Evolutionary conservation across 2,888 invertebrate genomes (phyloP), one percentile per base, ranked within the genome.

Genomic region (Acleris holmiana): DNA sequence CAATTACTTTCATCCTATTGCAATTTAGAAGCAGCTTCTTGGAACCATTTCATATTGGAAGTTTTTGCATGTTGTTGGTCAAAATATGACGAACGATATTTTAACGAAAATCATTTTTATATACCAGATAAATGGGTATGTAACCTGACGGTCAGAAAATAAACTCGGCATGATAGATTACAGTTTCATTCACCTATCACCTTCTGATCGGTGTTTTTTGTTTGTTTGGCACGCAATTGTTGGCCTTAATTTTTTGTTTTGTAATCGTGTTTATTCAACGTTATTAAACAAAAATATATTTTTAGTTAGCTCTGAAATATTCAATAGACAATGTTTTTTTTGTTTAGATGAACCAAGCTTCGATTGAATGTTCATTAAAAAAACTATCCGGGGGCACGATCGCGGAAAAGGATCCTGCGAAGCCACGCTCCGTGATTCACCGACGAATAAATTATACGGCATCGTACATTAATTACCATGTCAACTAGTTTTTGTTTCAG

Each of bases 321-420:
- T 65, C 55, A 65, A 59, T 65, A 55, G 35, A 54, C 64, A 58
- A 64, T 64, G 58, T 61, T 61, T 68, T 70, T 70, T 66, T 65
- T 65, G 60, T 46, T 48, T 18, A 50, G 54, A 40, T 44, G 68
- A 71, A 60, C 76, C 76, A 77, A 77, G 71, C 55, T 67, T 60
- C 76, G 76, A 81, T 82, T 80, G 75, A 77, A 71, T 70, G 61
- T 61, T 69, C 67, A 68, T 71, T 68, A 75, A 71, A 72, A 75
- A 74, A 74, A 67, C 67, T 62, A 76, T 72, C 73, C 70, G 71
- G 70, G 70, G 73, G 77, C 87, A 88, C 84, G 90, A 90, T 75
- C 77, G 71, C 89, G 90, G 89, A 89, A 86, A 82, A 81, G 76
- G 77, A 77, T 72, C 62, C 75, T 85, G 86, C 88, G 87, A 88